Percentiles rank a stretch among this genome's conserved stretches.
Evolutionary conservation across 2,797 vertebrate genomes (phyloP).

Genomic region (Gymnopithys bicolor): DNA sequence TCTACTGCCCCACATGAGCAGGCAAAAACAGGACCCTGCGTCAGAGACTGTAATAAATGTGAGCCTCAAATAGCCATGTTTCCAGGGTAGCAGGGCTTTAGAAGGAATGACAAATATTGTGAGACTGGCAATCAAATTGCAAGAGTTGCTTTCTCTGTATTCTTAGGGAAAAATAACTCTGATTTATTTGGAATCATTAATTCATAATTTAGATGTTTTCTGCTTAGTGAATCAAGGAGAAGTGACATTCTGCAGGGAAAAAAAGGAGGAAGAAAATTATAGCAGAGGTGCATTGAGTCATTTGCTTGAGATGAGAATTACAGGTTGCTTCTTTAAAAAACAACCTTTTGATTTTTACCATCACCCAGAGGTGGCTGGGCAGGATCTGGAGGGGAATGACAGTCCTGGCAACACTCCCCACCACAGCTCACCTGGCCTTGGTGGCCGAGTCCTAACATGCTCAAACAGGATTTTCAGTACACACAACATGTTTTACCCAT

Average conservation of each 20-base stretch:
- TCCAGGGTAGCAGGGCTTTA: conserved; percentile 25
- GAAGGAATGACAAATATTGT: not conserved
- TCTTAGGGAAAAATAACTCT: not conserved
- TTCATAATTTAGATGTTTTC: conserved; percentile 38
- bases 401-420: not conserved
- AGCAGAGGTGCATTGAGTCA: conserved; percentile 8
- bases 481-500: not conserved
- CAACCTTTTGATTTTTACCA: not conserved
- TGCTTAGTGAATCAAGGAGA: conserved; percentile 21
- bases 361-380: not conserved
- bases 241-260: not conserved
- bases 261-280: not conserved
- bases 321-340: not conserved
- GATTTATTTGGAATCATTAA: conserved; percentile 21
- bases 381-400: not conserved
- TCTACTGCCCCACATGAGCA: not conserved
- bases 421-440: rapidly evolving
- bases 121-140: not conserved
- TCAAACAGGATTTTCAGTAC: not conserved
- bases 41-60: not conserved
- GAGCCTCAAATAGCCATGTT: not conserved
- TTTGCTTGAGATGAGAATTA: not conserved
- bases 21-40: not conserved
- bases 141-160: not conserved
- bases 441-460: not conserved